These are phyloP conservation scores for Parnassius orleans DNA, from an alignment of 2,888 invertebrate species.

Conservation along the genomic window DNA sequence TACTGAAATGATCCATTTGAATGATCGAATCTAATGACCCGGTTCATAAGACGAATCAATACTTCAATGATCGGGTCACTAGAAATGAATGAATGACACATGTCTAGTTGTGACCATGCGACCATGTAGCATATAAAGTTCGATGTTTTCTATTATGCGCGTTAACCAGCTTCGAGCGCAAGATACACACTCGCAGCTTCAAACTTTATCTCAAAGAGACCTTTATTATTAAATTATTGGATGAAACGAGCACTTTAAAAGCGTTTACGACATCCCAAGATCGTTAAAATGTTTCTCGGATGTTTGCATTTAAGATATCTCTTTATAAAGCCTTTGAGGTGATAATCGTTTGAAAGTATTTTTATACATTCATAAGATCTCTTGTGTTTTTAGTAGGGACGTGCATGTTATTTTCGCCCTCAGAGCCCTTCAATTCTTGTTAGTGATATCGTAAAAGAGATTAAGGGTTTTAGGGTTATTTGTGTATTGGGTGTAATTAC, in stretches of 20 bases:
- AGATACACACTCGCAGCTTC: conserved; percentile 13
- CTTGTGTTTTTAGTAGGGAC: neutral
- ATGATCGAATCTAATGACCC: no score
- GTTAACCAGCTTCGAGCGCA: neutral
- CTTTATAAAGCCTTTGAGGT: conserved; percentile 2
- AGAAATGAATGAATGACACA: no score
- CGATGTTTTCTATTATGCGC: conserved; percentile 4
- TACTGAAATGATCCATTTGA: no score
- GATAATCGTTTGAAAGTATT: conserved; percentile 2
- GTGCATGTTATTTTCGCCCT: neutral
- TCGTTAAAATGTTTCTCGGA: conserved; percentile 28
- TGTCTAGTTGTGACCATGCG: neutral
- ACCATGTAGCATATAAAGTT: conserved; percentile 16
- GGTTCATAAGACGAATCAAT: no score
- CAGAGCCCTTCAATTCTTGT: neutral
- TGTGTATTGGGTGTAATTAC: neutral
- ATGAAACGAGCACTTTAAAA: conserved; percentile 48
- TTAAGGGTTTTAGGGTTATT: neutral
- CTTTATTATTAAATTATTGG: conserved; percentile 58
- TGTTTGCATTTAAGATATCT: conserved; percentile 1
- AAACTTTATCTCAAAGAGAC: conserved; percentile 36
- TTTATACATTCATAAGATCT: conserved; percentile 1
- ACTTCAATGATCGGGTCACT: no score
- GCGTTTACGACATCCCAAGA: conserved; percentile 41
- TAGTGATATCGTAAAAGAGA: neutral